Evolutionary conservation across 2,888 invertebrate species (phyloP).

Genomic region (Clusia tigrina): DNA sequence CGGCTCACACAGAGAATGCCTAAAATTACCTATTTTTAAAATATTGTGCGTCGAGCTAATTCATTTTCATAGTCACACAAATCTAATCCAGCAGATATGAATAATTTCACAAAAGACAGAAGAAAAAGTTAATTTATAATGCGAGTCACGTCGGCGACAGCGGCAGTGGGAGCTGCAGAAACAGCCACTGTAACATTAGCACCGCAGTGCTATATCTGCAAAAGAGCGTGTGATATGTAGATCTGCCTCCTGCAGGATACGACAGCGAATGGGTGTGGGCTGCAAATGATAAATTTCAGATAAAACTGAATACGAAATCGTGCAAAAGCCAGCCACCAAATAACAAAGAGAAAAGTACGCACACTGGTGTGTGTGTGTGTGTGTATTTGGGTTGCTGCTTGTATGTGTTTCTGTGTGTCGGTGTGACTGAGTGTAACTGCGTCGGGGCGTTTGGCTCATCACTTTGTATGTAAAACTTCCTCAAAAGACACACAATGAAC

Average conservation of each 20-base stretch:
- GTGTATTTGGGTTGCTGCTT: not conserved
- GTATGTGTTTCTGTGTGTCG: not conserved
- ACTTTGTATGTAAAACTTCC: too few relatives aligned
- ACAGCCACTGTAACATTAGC: too few relatives aligned
- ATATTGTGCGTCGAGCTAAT: too few relatives aligned
- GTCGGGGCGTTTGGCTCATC: too few relatives aligned
- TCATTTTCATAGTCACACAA: not conserved
- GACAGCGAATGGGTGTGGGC: not conserved
- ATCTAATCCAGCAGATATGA: not conserved
- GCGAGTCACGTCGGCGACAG: not conserved
- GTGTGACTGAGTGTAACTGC: not conserved
- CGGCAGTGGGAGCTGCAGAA: not conserved
- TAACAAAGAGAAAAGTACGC: not conserved
- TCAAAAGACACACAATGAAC: too few relatives aligned
- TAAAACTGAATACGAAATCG: not conserved
- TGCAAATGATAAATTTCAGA: not conserved
- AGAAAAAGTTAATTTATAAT: not conserved
- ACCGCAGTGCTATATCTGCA: too few relatives aligned
- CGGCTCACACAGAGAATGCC: too few relatives aligned
- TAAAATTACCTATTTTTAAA: too few relatives aligned
- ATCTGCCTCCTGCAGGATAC: not conserved
- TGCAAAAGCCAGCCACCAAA: not conserved
- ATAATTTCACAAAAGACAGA: not conserved
- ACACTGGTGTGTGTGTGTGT: conserved; percentile 11
- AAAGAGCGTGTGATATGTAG: not conserved